These are phyloP conservation scores for Apoda limacodes DNA, from an alignment of 2,888 invertebrate species.

Conservation along the genomic window DNA sequence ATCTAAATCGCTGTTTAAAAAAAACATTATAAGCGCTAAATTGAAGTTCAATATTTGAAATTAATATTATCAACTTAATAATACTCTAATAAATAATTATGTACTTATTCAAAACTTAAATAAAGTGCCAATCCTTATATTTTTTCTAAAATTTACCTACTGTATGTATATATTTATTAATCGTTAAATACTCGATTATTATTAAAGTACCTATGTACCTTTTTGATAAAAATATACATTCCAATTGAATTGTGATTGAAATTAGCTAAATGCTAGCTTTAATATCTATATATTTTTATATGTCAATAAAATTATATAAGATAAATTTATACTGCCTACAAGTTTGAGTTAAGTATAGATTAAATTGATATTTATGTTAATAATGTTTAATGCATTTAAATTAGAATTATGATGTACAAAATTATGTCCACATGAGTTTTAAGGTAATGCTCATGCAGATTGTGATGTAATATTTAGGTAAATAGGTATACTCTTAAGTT, in stretches of 20 bases:
- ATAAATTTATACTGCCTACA: conserved; percentile 24
- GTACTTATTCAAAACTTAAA: too few species aligned
- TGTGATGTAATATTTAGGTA: conserved; percentile 40
- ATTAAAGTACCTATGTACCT: too few species aligned
- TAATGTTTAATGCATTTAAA: conserved; percentile 58
- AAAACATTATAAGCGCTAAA: too few species aligned
- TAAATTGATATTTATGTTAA: conserved; percentile 21
- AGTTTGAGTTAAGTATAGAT: conserved; percentile 20
- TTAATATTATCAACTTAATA: too few species aligned
- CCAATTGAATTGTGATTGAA: conserved; percentile 27
- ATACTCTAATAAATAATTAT: too few species aligned
- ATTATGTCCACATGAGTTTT: conserved; percentile 47
- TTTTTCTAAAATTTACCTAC: too few species aligned
- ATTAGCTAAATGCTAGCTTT: conserved; percentile 16
- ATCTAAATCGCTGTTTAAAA: too few species aligned
- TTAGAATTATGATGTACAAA: conserved; percentile 58
- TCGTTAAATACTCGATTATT: too few species aligned
- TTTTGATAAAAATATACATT: conserved; percentile 9
- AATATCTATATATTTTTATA: conserved; percentile 14
- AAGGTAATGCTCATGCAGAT: conserved; percentile 42
- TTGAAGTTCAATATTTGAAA: too few species aligned
- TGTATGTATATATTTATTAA: too few species aligned
- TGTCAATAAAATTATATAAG: conserved; percentile 26
- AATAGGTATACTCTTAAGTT: too few species aligned
- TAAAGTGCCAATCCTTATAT: too few species aligned